Evolutionary conservation across 1,140 invertebrate species (phyloP).

Genomic region (Penaeus chinensis): DNA sequence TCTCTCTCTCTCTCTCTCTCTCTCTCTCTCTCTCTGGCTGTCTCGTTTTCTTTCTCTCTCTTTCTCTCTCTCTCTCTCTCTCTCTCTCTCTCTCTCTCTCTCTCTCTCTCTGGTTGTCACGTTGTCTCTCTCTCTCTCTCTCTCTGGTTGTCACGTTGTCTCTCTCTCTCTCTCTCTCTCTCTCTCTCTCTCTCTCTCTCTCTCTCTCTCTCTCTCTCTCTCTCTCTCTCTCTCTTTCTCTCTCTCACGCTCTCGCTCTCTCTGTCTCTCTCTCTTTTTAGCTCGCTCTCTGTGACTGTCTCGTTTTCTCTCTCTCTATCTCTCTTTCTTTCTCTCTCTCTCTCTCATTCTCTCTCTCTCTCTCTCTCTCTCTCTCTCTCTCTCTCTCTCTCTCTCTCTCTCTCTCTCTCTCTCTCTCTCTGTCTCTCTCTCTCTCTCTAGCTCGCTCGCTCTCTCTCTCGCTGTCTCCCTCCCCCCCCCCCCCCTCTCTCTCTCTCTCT

Average conservation of each 20-base stretch:
- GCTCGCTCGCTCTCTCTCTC: background rate
- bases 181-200: background rate
- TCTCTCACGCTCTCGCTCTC: background rate
- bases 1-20: background rate
- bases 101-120: background rate
- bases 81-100: background rate
- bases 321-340: conserved; percentile 10
- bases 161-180: no score
- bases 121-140: background rate
- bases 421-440: background rate
- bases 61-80: background rate
- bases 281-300: background rate
- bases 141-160: no score
- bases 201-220: background rate
- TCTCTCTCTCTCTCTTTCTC: background rate
- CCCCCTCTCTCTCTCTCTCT: background rate
- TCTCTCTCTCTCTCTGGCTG: no score
- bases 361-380: conserved; percentile 14
- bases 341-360: background rate
- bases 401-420: background rate
- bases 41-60: background rate
- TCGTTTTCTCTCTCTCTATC: background rate
- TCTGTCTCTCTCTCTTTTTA: background rate
- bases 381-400: background rate
- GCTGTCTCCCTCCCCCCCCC: no score